Evolutionary conservation across 2,113 vertebrate species (phyloP), one percentile per base, ranked within the genome.

Genomic region (Epinephelus fuscoguttatus): DNA sequence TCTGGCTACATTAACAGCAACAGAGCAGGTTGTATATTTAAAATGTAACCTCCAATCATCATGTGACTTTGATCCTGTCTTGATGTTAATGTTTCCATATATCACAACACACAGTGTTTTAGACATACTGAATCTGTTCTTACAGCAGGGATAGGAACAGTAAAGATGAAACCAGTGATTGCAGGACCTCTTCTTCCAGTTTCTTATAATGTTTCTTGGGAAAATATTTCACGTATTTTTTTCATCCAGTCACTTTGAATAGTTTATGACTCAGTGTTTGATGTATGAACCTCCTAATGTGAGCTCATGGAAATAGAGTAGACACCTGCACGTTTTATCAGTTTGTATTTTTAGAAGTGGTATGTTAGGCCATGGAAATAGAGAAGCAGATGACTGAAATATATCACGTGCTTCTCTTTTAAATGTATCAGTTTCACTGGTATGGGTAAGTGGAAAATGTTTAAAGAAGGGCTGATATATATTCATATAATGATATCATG

Each of bases 231-330:
- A 13, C 23, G 23, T 3, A 40, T 53, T 62, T n/a, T 4, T 21
- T 62, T 30, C n/a, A 50, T 40, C 42, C 10, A 25, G 21, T 69
- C 21, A 70, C 12, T 40, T 78, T 70, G 4, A 68, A 70, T 78
- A 21, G n/a, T 61, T 52, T 21, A 60, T 70, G 21, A 52, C 3
- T 64, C 21, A 42, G 30, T 23, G 6, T 52, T 27, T 61, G 6
- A 78, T 53, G 5, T 69, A 69, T 77, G 33, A 37, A 62, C 19
- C 13, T 62, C 45, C 59, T 2, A 37, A 12, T 63, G 30, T 75
- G 53, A 45, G 37, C 2, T 13, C 0, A 7, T 62, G 30, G 60
- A 62, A 75, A 40, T 53, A 50, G 13, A 62, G 57, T 19, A 23
- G 56, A 30, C 40, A 60, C 23, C 37, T 25, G 49, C 21, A 64